These are phyloP conservation scores for Cepaea hortensis DNA, from an alignment of 2,888 invertebrate species.

Conservation along the genomic window DNA sequence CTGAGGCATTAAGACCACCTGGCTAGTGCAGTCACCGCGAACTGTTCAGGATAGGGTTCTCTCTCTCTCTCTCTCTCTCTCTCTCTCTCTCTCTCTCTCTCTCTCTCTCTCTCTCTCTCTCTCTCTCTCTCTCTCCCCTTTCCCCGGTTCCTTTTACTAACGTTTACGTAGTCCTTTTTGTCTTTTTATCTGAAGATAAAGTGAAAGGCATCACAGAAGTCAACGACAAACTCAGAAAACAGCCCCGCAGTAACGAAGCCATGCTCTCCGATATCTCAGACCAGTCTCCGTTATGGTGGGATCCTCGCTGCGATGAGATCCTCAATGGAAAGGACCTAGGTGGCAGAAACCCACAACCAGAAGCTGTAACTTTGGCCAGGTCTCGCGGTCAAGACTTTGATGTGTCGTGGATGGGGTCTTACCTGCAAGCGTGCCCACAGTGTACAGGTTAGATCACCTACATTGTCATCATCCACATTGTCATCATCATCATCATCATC, in stretches of 20 bases:
- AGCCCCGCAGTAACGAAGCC: not conserved
- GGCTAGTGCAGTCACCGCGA: too few relatives aligned
- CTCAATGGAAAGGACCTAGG: not conserved
- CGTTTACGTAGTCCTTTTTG: too few relatives aligned
- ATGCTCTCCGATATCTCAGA: not conserved
- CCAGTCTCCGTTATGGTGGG: not conserved
- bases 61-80: too few relatives aligned
- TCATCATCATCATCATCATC: too few relatives aligned
- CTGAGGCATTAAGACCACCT: too few relatives aligned
- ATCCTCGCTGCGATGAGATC: not conserved
- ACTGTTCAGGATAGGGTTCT: too few relatives aligned
- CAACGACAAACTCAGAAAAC: not conserved
- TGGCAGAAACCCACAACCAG: not conserved
- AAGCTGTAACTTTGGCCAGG: not conserved
- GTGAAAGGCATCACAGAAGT: not conserved
- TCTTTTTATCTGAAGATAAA: not conserved
- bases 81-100: too few relatives aligned
- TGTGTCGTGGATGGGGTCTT: not conserved
- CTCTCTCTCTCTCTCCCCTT: too few relatives aligned
- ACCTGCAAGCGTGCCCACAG: not conserved
- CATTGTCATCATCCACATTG: too few relatives aligned
- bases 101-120: too few relatives aligned
- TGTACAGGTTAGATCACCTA: not conserved
- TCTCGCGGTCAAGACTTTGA: not conserved
- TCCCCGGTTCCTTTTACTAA: too few relatives aligned